These are phyloP conservation scores for Zaprionus ghesquierei DNA, from an alignment of 1,140 invertebrate genomes.

Conservation along the genomic window DNA sequence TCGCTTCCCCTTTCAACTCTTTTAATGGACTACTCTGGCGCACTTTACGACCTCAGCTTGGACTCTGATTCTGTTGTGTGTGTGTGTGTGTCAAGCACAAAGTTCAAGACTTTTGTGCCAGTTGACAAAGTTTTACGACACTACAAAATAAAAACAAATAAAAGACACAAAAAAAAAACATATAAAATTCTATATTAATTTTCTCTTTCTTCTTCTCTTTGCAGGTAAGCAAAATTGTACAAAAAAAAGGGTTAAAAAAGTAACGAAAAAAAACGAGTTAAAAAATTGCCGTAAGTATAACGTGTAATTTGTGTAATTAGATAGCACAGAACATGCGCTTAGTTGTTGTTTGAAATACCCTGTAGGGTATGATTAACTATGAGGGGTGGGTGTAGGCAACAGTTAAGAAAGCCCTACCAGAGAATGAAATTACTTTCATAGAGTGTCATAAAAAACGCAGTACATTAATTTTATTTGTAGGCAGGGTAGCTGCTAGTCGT, in stretches of 20 bases:
- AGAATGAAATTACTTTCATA: no score
- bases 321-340: not conserved
- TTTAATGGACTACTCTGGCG: slow-evolving; percentile 25
- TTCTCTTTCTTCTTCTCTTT: slow-evolving; percentile 44
- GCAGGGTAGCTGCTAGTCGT: not conserved
- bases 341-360: not conserved
- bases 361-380: no score
- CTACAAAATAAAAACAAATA: slow-evolving; percentile 15
- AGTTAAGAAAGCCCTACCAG: no score
- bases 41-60: slow-evolving; percentile 36
- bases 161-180: slow-evolving; percentile 34
- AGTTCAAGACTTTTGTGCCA: slow-evolving; percentile 47
- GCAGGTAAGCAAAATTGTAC: slow-evolving; percentile 62
- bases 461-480: no score
- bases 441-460: no score
- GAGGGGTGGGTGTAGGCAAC: no score
- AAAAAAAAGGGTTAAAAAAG: slow-evolving; percentile 14
- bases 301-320: slow-evolving; percentile 46
- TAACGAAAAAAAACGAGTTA: slow-evolving; percentile 13
- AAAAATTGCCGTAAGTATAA: slow-evolving; percentile 40
- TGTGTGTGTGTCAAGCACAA: slow-evolving; percentile 14
- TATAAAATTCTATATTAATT: slow-evolving; percentile 53
- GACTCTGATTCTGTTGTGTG: slow-evolving; percentile 11
- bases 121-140: slow-evolving; percentile 26
- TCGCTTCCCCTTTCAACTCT: slow-evolving; percentile 19